Base-by-base conservation (phyloP, 1,140 invertebrate genomes). In the Drosophila mayri region DNA sequence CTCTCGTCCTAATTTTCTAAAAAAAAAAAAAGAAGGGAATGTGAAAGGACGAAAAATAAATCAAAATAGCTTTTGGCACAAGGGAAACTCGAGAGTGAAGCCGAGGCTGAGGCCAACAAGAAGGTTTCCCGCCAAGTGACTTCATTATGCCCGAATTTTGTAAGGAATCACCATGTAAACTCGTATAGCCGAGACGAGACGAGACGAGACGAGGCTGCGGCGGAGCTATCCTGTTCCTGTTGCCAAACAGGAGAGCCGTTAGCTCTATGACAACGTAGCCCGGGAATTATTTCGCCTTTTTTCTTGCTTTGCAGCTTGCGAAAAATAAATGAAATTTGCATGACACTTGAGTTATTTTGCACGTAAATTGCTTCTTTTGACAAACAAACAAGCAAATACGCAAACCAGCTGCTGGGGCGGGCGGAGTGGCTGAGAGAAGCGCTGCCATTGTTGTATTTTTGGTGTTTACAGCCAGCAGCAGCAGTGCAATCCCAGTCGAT, bases 281-380 rank as follows among this genome's bases (percentile, higher is more conserved):
- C 73, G 81, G 78, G 78, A 88, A 88, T 84, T 74, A 79, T 83
- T 87, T 67, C 62, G 43, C 59, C 60, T 66, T 66, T 58, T 63
- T 68, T 49, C 30, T 74, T 72, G 40, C 44, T 60, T 79, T 81
- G 63, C 73, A 86, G 80, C 81, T 90, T 90, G 86, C 90, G 79
- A 71, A 90, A 90, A 90, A 90, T 90, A 90, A 90, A 90, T 91
- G 77, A 91, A 92, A 92, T 92, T 92, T 92, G 91, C 91, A 92
- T 92, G 91, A 92, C 91, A 92, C 91, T 92, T 92, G 91, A 92
- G 87, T 92, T 92, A 92, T 92, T 92, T 92, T 92, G 91, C 91
- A 92, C 91, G 91, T 92, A 92, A 92, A 92, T 92, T 92, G 91
- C 87, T 91, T 92, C 88, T 92, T 91, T 91, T 91, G 90, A 91